Base-by-base conservation (phyloP, 2,888 invertebrate species). In the Agrenia bidenticulata region DNA sequence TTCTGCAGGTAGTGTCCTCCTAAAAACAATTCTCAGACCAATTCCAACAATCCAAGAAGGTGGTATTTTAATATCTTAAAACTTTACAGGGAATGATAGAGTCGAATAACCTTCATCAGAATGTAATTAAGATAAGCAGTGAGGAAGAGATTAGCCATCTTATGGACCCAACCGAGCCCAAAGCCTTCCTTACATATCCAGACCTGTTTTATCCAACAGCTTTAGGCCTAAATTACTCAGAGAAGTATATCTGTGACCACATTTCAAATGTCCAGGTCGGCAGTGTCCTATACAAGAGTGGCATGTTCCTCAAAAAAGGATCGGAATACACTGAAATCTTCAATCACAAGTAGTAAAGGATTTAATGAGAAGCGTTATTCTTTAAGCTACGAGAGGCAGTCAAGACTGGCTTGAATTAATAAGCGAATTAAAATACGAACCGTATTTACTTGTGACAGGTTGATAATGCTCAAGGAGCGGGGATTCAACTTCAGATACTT, bases 301-400 rank as follows among this genome's bases (percentile, higher is more conserved):
- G 64, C 1, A 61, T 72, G 70, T 68, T 63, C 23, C 62, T 72
- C 7, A 68, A 62, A 26, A 72, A 68, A 26, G 70, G 64, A 37
- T 72, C 72, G 2, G 63, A 59, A 27, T 64, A 39, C 41, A 60
- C 56, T 1, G 72, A 72, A 26, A 39, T 60, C 0, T 66, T 72
- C 17, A 70, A 60, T 61, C 50, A 61, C 55, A 72, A 72, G 72
- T 69, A 67, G 27, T n/a, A n/a, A n/a, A n/a, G n/a, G n/a, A n/a
- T n/a, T n/a, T n/a, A n/a, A n/a, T n/a, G n/a, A n/a, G n/a, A n/a
- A n/a, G n/a, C n/a, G n/a, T n/a, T n/a, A n/a, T n/a, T n/a, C n/a
- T n/a, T n/a, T n/a, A n/a, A n/a, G n/a, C n/a, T n/a, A n/a, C n/a
- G n/a, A n/a, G n/a, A n/a, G n/a, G n/a, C n/a, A n/a, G n/a, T n/a